A percentile compares a stretch with the other conserved stretches of the same genome.
These are phyloP conservation scores for Semaprochilodus insignis DNA, from an alignment of 2,797 vertebrate genomes.

Conservation along the genomic window DNA sequence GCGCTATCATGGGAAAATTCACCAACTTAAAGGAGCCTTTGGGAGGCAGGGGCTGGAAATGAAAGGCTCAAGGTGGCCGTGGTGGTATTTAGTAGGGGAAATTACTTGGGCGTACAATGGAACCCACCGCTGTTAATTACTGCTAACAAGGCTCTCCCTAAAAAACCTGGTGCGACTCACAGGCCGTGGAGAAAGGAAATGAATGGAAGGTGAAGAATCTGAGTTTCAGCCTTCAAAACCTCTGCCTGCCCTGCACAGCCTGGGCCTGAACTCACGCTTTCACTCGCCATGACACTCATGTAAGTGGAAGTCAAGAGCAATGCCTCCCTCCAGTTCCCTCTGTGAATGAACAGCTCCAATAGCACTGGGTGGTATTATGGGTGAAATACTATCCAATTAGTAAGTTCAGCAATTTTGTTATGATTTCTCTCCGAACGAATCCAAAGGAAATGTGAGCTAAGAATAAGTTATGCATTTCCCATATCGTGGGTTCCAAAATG, in stretches of 20 bases:
- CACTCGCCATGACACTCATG: neutral
- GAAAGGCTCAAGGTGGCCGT: slow-evolving; percentile 88
- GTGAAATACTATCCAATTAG: slow-evolving; percentile 76
- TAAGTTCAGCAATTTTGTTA: slow-evolving; percentile 68
- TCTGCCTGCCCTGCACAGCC: slow-evolving; percentile 17
- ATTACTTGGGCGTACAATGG: slow-evolving; percentile 90
- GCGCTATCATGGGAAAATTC: slow-evolving; percentile 89
- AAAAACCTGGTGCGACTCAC: slow-evolving; percentile 79
- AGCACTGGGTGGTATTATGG: slow-evolving; percentile 58
- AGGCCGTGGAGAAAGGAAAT: slow-evolving; percentile 75
- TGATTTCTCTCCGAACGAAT: slow-evolving; percentile 72
- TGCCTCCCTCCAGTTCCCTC: slow-evolving; percentile 18
- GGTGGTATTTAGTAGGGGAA: slow-evolving; percentile 88
- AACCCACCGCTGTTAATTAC: slow-evolving; percentile 89
- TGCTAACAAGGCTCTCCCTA: slow-evolving; percentile 81
- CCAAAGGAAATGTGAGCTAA: slow-evolving; percentile 66
- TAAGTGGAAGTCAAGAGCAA: slow-evolving; percentile 6
- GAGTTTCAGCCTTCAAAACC: slow-evolving; percentile 21
- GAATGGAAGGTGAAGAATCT: slow-evolving; percentile 44
- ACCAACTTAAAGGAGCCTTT: slow-evolving; percentile 78
- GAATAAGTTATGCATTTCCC: slow-evolving; percentile 71
- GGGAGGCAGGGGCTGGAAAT: slow-evolving; percentile 79
- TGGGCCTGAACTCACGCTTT: slow-evolving; percentile 20
- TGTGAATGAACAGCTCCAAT: slow-evolving; percentile 58
- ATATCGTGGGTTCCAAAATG: slow-evolving; percentile 61